A percentile compares a stretch with the other conserved stretches of the same genome.
Evolutionary conservation across 2,797 vertebrate genomes (phyloP).

Genomic region (Anas acuta): DNA sequence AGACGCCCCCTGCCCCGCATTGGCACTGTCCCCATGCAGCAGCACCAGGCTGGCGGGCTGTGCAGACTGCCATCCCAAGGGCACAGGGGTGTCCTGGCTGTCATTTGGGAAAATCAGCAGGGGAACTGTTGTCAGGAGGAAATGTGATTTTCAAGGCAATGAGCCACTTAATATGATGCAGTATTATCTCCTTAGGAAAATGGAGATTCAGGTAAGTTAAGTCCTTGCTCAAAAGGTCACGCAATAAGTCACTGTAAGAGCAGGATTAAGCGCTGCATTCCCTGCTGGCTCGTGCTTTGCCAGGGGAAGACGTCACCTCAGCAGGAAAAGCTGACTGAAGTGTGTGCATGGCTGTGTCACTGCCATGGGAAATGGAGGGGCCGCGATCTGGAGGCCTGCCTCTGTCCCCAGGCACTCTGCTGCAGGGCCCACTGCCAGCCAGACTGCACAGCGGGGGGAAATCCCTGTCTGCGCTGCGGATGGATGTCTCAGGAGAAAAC

Average conservation of each 20-base stretch:
- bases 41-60: neutral
- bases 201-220: neutral
- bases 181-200: neutral
- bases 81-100: neutral
- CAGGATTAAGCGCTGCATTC: neutral
- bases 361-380: fast-evolving
- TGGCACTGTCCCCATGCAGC: neutral
- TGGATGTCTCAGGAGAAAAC: fast-evolving
- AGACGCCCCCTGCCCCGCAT: fast-evolving
- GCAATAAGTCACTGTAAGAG: neutral
- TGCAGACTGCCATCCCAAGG: neutral
- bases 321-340: neutral
- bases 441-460: fast-evolving
- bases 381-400: fast-evolving
- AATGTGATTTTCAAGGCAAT: neutral
- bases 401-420: fast-evolving
- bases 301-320: neutral
- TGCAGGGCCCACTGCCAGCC: fast-evolving
- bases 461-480: fast-evolving
- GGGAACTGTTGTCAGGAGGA: neutral
- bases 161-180: neutral
- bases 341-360: fast-evolving
- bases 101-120: neutral
- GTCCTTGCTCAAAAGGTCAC: neutral
- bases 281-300: fast-evolving